Evolutionary conservation across 2,888 invertebrate species (phyloP), one percentile per base, ranked within the genome.

Genomic region (Pantelozetes paolii): DNA sequence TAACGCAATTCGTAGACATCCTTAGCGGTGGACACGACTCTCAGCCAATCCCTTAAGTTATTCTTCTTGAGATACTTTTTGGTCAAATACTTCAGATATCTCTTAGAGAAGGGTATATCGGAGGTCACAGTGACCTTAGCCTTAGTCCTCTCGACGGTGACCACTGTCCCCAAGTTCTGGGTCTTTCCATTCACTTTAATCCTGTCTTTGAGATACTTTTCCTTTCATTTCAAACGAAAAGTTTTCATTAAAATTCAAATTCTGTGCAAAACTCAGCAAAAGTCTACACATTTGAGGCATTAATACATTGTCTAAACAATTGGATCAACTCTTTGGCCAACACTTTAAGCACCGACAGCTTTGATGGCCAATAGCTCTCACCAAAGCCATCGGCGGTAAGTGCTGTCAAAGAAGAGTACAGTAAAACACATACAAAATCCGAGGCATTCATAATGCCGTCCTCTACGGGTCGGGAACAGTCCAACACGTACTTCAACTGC

Each of bases 61-160:
- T 99, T 95, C 87, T 98, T 98, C 88, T 99, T 99, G 84, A 99
- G 87, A 86, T 98, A 99, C 84, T 97, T 95, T 86, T 99, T 99
- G 1, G 99, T 98, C 84, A 99, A 87, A 85, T 99, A 99, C 85
- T 99, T 99, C 78, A 99, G 87, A 40, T 73, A 73, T 88, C 89
- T 86, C 82, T 90, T 90, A 20, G 89, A 89, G 81, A 90, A 88
- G 6, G 87, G 86, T 77, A 88, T 86, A 83, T 96, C 96, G 77
- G 97, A 90, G 82, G 88, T 92, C 79, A 99, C 88, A 72, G 89
- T 88, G 77, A 99, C 86, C 85, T 95, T 97, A 81, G 92, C 93
- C 87, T 98, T 99, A 81, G 91, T 90, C 78, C 91, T 88, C 81
- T 94, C 94, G 77, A 98, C 85, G 77, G 88, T 87, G 78, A 99